A percentile compares a stretch with the other conserved stretches of the same genome.
Conservation (phyloP, 2,797 vertebrate genomes). For the Phaenicophaeus curvirostris region DNA sequence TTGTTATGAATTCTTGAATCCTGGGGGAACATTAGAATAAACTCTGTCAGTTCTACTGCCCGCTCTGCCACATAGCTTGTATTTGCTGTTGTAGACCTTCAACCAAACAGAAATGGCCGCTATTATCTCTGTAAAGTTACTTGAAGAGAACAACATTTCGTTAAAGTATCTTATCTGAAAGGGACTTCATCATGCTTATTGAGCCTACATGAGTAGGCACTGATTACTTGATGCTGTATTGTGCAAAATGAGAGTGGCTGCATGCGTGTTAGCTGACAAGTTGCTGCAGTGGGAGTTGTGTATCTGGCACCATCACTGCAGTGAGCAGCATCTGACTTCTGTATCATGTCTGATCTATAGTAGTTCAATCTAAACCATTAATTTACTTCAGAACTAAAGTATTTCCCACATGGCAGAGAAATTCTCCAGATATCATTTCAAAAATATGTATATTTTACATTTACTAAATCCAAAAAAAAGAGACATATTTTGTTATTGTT, state of each 20-base stretch:
- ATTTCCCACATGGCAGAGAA: neutral
- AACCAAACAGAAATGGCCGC: constrained; percentile 18
- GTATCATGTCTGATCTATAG: neutral
- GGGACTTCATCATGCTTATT: constrained; percentile 2
- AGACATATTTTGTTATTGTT: neutral
- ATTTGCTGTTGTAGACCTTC: neutral
- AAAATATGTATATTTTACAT: neutral
- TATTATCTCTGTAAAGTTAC: constrained; percentile 8
- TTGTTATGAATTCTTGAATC: neutral
- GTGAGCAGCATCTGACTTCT: neutral
- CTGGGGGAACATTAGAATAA: neutral
- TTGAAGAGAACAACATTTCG: constrained; percentile 5
- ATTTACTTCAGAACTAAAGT: constrained; percentile 39
- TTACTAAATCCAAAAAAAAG: neutral
- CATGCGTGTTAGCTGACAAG: neutral
- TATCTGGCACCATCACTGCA: neutral
- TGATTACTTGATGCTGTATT: constrained; percentile 48
- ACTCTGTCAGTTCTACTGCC: neutral
- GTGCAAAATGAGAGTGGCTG: neutral
- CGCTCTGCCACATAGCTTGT: neutral
- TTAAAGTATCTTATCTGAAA: constrained; percentile 37
- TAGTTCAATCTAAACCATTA: constrained; percentile 44
- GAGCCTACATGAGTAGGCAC: neutral
- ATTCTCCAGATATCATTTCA: neutral
- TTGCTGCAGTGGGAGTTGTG: neutral